These are phyloP conservation scores for Chascanopsetta lugubris DNA, from an alignment of 2,113 vertebrate genomes.

Conservation along the genomic window DNA sequence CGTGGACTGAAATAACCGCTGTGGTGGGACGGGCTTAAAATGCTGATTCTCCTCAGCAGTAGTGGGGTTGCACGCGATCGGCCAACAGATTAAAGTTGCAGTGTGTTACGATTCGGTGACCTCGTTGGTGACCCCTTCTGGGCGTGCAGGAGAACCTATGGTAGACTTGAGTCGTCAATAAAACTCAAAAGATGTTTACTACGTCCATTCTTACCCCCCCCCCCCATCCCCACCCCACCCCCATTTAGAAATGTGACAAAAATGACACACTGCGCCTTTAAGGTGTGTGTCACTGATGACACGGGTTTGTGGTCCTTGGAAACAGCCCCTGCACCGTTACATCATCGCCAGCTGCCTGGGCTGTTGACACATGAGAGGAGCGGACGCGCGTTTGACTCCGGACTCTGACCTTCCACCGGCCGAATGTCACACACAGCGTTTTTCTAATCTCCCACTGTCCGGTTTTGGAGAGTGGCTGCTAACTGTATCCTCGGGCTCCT, in stretches of 20 bases:
- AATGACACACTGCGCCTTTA: too few species aligned
- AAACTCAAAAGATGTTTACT: too few species aligned
- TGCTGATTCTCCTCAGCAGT: not conserved
- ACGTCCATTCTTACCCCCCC: too few species aligned
- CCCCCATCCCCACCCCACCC: too few species aligned
- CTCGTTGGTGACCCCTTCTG: too few species aligned
- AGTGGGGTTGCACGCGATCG: not conserved
- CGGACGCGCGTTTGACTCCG: not conserved
- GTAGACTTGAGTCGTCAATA: too few species aligned
- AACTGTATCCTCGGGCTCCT: conserved; percentile 1
- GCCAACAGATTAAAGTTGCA: not conserved
- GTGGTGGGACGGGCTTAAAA: not conserved
- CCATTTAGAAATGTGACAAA: too few species aligned
- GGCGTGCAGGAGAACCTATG: too few species aligned
- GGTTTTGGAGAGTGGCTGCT: conserved; percentile 7
- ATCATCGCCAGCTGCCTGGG: not conserved
- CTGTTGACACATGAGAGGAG: not conserved
- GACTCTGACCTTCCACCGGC: not conserved
- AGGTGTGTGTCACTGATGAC: too few species aligned
- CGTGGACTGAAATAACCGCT: not conserved
- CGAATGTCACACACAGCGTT: not conserved
- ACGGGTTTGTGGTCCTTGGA: too few species aligned
- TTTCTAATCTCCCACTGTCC: conserved; percentile 8
- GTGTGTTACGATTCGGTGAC: too few species aligned
- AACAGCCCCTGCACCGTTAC: not conserved